Percentiles rank a stretch among this genome's conserved stretches.
These are phyloP conservation scores for Procapra przewalskii DNA, from an alignment of 2,113 vertebrate genomes.

Conservation along the genomic window DNA sequence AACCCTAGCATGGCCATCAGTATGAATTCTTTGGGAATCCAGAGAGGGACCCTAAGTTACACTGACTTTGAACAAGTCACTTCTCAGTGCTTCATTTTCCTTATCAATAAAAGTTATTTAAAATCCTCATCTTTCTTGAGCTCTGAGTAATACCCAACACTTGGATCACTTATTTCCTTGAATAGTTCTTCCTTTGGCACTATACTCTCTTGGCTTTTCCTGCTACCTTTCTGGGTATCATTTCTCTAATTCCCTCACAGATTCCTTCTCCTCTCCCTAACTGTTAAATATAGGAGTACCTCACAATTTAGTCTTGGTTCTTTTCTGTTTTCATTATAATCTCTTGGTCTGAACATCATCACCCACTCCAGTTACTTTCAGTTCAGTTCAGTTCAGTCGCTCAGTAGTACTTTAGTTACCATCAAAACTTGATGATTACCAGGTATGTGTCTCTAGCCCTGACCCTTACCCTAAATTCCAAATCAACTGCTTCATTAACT, in stretches of 20 bases:
- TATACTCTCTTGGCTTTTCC: background rate
- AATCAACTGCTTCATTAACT: background rate
- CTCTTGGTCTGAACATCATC: background rate
- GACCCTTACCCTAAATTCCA: background rate
- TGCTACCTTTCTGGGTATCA: background rate
- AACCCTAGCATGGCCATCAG: background rate
- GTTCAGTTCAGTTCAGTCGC: no score
- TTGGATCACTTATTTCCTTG: background rate
- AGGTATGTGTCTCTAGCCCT: background rate
- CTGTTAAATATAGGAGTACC: background rate
- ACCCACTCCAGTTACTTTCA: background rate
- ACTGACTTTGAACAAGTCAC: background rate
- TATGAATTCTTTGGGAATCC: conserved; percentile 14
- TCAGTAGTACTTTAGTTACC: background rate
- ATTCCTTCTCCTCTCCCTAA: background rate
- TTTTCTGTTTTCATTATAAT: conserved; percentile 1
- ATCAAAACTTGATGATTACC: background rate
- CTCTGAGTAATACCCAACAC: background rate
- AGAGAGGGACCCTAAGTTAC: background rate
- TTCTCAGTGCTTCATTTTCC: conserved; percentile 26
- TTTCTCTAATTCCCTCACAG: background rate
- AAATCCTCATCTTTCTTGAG: background rate
- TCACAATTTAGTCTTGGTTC: background rate
- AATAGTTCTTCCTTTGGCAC: background rate
- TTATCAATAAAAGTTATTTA: conserved; percentile 19